Evolutionary conservation across 2,797 vertebrate genomes (phyloP), one percentile per base, ranked within the genome.

Genomic region (Hyperoplus lanceolatus): DNA sequence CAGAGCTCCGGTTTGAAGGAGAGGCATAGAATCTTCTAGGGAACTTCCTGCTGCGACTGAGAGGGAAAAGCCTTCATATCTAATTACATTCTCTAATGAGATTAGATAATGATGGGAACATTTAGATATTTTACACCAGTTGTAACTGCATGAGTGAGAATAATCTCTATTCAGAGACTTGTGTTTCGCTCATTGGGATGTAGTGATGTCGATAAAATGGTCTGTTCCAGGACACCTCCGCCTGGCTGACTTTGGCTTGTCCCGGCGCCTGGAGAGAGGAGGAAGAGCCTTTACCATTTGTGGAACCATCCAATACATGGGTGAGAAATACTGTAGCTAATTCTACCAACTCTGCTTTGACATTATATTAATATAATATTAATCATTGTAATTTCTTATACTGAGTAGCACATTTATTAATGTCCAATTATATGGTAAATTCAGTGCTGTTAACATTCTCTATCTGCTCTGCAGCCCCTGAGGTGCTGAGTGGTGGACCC

Each of bases 281-380:
- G 95, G 96, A 46, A 90, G 94, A 86, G 96, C 97, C 13, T 97
- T 96, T 84, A 99, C 98, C 10, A 98, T 98, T 77, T 99, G 98
- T 62, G 98, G 97, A 74, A 99, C 97, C 67, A 97, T 99, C 82
- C 97, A 98, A n/a, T 99, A 98, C 82, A 99, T 99, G 97, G 98
- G 98, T 99, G 94, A 97, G 95, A 80, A 81, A 76, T 55, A 48
- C 59, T 64, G 36, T 16, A 57, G 12, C 3, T 51, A 16, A 61
- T 16, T 56, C 13, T 42, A 14, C 1, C 11, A 55, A 5, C 58
- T 45, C 15, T 73, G 29, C 39, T 70, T 5, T 2, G 14, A 36
- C 29, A 29, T 29, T 58, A 15, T 53, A 21, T 66, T 36, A 43
- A 10, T 51, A 0, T 10, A 42, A 46, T 13, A 56, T 62, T 55